Base-by-base conservation (phyloP, 2,797 vertebrate genomes). In the Platyrinchus mystaceus region DNA sequence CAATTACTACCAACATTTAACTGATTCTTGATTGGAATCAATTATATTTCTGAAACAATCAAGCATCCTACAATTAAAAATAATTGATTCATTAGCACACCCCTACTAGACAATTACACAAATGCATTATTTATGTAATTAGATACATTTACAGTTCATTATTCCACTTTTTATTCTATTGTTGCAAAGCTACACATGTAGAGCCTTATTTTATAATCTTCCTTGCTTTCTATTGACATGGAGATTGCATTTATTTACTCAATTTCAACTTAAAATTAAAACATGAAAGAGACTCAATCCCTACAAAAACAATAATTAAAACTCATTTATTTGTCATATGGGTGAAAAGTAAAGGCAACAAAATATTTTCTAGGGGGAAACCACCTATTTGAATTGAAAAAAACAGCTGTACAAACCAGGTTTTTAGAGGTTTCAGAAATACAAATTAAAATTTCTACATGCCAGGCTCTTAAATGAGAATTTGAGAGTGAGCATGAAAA, bases 81-180 rank as follows among this genome's bases (percentile, higher is more conserved):
- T 97, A 98, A 98, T 97, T 97, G 96, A 97, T 97, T 98, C 98
- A 97, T 98, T 97, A 98, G 97, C 93, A 95, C 92, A 96, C 56
- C 91, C 94, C 87, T 93, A 96, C 95, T 92, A 97, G 96, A 97
- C 96, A 97, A 97, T 97, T 97, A 97, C 83, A 97, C 83, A 97
- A 97, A 98, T 98, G 97, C 97, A 98, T 98, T 98, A 98, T 98
- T 98, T 98, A 98, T 98, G 97, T 95, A 97, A 98, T 98, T 98
- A 98, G 97, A 87, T 87, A 75, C 86, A 97, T 96, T 96, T 97
- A 95, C 94, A 95, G 92, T 96, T 97, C 94, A 96, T 97, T 96
- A 97, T 97, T 95, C 89, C 68, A 88, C 73, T 90, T 96, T 96
- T 96, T 95, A 94, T 95, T 93, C 96, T 84, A 97, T 97, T 97